phyloP scores from a whole-genome alignment of 2,797 vertebrate genomes.

The Neosalanx taihuensis region DNA sequence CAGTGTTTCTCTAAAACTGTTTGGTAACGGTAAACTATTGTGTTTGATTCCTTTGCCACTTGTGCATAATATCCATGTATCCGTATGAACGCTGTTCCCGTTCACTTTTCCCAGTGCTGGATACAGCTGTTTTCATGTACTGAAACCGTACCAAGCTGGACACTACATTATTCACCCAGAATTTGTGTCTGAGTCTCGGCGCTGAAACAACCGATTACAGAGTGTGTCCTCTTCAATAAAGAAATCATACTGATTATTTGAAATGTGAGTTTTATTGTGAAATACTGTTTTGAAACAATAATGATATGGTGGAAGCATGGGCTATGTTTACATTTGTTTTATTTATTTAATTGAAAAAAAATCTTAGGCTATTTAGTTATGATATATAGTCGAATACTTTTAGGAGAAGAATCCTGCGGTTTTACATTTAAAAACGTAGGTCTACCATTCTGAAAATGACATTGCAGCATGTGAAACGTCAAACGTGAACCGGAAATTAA shows the following conservation, averaged over 20 bases:
- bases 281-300: too few relatives aligned
- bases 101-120: slow-evolving; percentile 56
- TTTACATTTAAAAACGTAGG: not conserved
- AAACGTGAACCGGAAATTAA: not conserved
- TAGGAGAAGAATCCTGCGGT: too few relatives aligned
- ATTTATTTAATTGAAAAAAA: too few relatives aligned
- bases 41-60: not conserved
- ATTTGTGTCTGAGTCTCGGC: slow-evolving; percentile 69
- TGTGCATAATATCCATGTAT: not conserved
- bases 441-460: too few relatives aligned
- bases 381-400: too few relatives aligned
- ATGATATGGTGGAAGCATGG: too few relatives aligned
- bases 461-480: too few relatives aligned
- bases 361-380: too few relatives aligned
- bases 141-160: slow-evolving; percentile 70
- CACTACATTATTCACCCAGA: slow-evolving; percentile 75
- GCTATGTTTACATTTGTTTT: too few relatives aligned
- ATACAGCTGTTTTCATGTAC: slow-evolving; percentile 77
- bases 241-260: not conserved
- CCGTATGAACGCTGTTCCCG: not conserved
- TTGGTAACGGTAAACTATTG: too few relatives aligned
- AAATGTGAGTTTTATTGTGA: too few relatives aligned
- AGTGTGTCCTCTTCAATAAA: not conserved
- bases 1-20: too few relatives aligned
- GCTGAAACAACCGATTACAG: slow-evolving; percentile 30